These are phyloP conservation scores for Volucella zonaria DNA, from an alignment of 2,888 invertebrate species.

Conservation along the genomic window DNA sequence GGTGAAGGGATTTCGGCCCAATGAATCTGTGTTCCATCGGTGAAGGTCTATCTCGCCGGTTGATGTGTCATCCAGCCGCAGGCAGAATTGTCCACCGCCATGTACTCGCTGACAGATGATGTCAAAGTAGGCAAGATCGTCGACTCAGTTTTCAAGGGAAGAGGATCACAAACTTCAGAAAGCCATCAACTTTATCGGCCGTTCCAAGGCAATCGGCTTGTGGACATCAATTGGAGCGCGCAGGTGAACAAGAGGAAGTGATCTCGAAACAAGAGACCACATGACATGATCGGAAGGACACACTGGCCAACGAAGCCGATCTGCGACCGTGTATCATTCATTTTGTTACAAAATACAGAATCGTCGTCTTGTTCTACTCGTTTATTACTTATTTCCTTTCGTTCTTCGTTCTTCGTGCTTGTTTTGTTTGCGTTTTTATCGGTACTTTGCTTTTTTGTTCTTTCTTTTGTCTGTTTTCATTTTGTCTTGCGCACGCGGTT, in stretches of 20 bases:
- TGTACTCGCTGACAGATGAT: conserved; percentile 70
- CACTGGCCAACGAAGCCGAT: conserved; percentile 38
- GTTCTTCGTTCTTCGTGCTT: conserved; percentile 29
- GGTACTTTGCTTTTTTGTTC: not conserved
- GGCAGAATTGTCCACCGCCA: conserved; percentile 63
- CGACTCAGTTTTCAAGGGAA: conserved; percentile 22
- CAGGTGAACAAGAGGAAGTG: not conserved
- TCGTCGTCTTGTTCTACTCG: conserved; percentile 61
- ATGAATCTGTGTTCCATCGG: conserved; percentile 49
- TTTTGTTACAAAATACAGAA: conserved; percentile 65
- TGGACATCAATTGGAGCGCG: not conserved
- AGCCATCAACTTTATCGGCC: conserved; percentile 62
- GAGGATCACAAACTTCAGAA: conserved; percentile 47
- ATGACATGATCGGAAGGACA: conserved; percentile 74
- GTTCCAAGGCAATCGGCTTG: conserved; percentile 31
- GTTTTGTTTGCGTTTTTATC: conserved; percentile 7
- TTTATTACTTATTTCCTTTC: conserved; percentile 49
- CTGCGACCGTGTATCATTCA: conserved; percentile 70
- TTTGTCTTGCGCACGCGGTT: conserved; percentile 26
- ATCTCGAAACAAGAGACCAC: conserved; percentile 47
- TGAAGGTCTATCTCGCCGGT: conserved; percentile 54
- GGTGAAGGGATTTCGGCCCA: not conserved
- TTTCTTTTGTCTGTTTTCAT: conserved; percentile 13
- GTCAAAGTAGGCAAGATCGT: conserved; percentile 72
- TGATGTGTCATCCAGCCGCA: conserved; percentile 60